phyloP scores from a whole-genome alignment of 2,797 vertebrate genomes.

The Aplochiton taeniatus region DNA sequence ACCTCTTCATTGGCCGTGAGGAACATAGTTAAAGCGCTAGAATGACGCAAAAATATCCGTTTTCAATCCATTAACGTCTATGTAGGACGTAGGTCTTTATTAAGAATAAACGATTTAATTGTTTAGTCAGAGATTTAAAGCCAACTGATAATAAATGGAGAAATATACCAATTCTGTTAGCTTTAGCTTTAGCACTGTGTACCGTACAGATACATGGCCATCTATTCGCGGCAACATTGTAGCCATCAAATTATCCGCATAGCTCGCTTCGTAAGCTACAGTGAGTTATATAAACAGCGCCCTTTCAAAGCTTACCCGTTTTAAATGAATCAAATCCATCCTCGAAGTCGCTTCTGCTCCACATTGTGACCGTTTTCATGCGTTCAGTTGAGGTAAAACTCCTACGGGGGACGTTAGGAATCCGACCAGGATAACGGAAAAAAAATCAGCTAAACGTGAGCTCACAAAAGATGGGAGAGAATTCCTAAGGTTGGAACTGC shows the following conservation, averaged over 20 bases:
- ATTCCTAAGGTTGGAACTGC: slow-evolving; percentile 20
- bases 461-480: slow-evolving; percentile 27
- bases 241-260: too few relatives aligned
- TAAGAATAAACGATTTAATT: too few relatives aligned
- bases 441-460: slow-evolving; percentile 16
- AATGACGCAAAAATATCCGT: background rate
- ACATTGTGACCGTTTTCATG: slow-evolving; percentile 54
- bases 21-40: background rate
- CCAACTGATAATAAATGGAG: too few relatives aligned
- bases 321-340: slow-evolving; percentile 64
- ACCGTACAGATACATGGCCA: too few relatives aligned
- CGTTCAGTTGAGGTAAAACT: slow-evolving; percentile 5
- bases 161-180: too few relatives aligned
- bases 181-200: too few relatives aligned
- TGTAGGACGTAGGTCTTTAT: background rate
- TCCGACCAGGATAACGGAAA: slow-evolving; percentile 25
- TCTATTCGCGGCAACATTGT: too few relatives aligned
- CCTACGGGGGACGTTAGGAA: slow-evolving; percentile 9
- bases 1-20: too few relatives aligned
- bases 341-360: slow-evolving; percentile 65
- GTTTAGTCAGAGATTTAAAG: too few relatives aligned
- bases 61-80: too few relatives aligned
- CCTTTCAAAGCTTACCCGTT: slow-evolving; percentile 57
- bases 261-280: too few relatives aligned
- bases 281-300: too few relatives aligned